phyloP scores from a whole-genome alignment of 1,140 invertebrate species.

The Chymomyza costata region DNA sequence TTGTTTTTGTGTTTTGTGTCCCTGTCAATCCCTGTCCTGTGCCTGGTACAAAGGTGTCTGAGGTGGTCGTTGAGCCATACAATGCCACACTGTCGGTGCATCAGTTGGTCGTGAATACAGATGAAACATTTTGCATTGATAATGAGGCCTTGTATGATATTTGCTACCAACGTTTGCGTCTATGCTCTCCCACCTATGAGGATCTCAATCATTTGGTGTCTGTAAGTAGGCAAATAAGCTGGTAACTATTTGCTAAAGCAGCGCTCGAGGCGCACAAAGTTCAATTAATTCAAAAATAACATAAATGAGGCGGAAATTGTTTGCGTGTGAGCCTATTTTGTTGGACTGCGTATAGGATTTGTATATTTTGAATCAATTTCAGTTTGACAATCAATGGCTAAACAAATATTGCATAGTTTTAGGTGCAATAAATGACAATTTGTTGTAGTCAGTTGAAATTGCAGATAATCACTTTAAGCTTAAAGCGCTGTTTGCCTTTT shows the following conservation, averaged over 20 bases:
- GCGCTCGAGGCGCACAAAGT: not conserved
- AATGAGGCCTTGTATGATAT: conserved; percentile 83
- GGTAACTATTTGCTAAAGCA: no score
- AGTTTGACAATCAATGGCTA: conserved; percentile 1
- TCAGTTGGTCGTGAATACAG: conserved; percentile 87
- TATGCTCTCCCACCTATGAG: conserved; percentile 89
- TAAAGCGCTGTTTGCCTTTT: no score
- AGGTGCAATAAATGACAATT: no score
- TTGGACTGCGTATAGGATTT: no score
- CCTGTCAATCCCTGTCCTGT: not conserved
- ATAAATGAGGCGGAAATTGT: not conserved
- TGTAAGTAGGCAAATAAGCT: conserved; percentile 73
- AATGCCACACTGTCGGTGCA: conserved; percentile 89
- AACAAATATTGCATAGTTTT: no score
- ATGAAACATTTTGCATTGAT: conserved; percentile 83
- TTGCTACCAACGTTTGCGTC: conserved; percentile 80
- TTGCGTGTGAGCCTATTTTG: no score
- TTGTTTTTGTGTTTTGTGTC: conserved; percentile 38
- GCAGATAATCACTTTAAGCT: no score
- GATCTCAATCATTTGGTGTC: conserved; percentile 85
- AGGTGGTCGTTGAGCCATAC: conserved; percentile 85
- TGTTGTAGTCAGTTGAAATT: no score
- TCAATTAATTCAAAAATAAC: conserved; percentile 6
- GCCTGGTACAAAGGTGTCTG: conserved; percentile 79
- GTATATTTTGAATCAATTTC: conserved; percentile 7